Evolutionary conservation across 2,113 vertebrate genomes (phyloP), one percentile per base, ranked within the genome.

Genomic region (Burhinus oedicnemus): DNA sequence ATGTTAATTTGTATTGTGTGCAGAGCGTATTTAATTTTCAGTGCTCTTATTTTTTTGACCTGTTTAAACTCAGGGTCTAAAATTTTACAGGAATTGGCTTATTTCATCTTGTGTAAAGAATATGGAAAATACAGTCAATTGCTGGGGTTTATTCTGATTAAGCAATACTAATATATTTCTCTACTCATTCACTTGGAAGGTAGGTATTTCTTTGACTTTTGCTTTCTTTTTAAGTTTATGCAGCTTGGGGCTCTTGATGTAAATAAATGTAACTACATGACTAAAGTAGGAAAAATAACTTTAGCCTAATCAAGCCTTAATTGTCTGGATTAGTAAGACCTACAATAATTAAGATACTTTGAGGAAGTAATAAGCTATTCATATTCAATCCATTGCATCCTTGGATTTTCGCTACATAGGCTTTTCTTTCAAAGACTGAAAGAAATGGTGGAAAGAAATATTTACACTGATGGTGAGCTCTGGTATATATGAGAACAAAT

Each of bases 221-320:
- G 23, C 5, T 25, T 84, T 83, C 34, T 89, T 76, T 45, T 70
- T 65, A 61, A 57, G 66, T 76, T 2, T 36, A 6, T 86, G 42
- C 45, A 68, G 25, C 45, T 91, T 89, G 85, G 34, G 55, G 47
- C 51, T 87, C 69, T 69, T 95, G 83, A 86, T 83, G 47, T 75
- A 71, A 91, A 38, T 93, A 93, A 89, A 94, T 93, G 40, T 81
- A 88, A 45, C 47, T 69, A 11, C 45, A 6, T 66, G 64, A 66
- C 79, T 90, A 51, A 89, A 80, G 30, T 51, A 83, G 72, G 70
- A 87, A 93, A 96, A 89, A 66, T 78, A 94, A 74, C 97, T 95
- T 91, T 44, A 95, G 66, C 70, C 80, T 94, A 91, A 96, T 98
- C 93, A 97, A 96, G 69, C 32, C 66, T 20, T 74, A 88, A 95